Conservation (phyloP, 2,888 invertebrate species). For the Acholoe squamosa region DNA sequence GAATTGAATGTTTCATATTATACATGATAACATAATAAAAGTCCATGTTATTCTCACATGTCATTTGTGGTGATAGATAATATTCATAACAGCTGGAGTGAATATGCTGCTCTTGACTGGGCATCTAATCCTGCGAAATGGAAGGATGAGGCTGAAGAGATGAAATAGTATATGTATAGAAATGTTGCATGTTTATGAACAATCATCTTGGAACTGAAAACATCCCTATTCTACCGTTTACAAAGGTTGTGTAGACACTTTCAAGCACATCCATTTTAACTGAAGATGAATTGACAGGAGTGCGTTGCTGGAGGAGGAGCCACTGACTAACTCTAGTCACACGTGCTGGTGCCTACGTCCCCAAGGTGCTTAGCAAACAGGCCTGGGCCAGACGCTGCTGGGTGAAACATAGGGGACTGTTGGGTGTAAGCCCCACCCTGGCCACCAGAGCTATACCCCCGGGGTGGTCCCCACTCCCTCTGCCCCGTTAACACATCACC, state of each 20-base stretch:
- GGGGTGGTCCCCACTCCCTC: background rate
- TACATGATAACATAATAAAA: background rate
- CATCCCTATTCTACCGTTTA: background rate
- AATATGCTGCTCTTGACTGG: too few relatives aligned
- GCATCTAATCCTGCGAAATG: too few relatives aligned
- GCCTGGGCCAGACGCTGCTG: constrained; percentile 32
- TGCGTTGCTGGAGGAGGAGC: background rate
- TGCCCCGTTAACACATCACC: constrained; percentile 51
- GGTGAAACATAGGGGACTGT: constrained; percentile 56
- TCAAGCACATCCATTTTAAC: background rate
- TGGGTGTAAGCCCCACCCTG: background rate
- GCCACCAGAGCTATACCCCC: background rate
- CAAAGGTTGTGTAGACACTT: background rate
- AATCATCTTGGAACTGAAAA: too few relatives aligned
- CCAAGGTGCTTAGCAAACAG: background rate
- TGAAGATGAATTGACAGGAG: background rate
- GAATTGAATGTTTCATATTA: background rate
- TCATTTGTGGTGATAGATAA: background rate
- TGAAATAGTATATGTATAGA: background rate
- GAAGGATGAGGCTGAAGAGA: too few relatives aligned
- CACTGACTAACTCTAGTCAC: constrained; percentile 28
- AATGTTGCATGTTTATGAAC: background rate
- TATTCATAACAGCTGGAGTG: background rate
- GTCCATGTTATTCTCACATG: background rate
- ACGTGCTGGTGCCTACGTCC: constrained; percentile 3